Evolutionary conservation across 2,113 vertebrate genomes (phyloP).

Genomic region (Cyprichromis sp.): DNA sequence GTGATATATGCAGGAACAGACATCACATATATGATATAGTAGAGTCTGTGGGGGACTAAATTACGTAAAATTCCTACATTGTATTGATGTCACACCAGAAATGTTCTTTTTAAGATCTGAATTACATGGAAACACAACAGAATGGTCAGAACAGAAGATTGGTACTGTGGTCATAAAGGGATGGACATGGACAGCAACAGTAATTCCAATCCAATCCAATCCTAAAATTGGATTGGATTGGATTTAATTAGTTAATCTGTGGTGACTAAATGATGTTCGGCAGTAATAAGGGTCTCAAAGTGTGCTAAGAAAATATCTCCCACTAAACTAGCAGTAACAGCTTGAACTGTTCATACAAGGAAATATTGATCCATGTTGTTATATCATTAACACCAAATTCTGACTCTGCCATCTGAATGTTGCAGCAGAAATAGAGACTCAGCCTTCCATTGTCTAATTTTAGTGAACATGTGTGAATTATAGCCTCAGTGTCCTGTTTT

Average conservation of each 20-base stretch:
- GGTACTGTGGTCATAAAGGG: too few species aligned
- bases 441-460: background rate
- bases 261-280: background rate
- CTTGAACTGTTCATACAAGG: background rate
- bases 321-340: background rate
- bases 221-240: too few species aligned
- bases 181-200: too few species aligned
- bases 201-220: background rate
- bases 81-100: too few species aligned
- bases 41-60: background rate
- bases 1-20: too few species aligned
- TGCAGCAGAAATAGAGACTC: background rate
- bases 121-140: too few species aligned
- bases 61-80: too few species aligned
- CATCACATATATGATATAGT: background rate
- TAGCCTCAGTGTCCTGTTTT: background rate
- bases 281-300: background rate
- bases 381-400: background rate
- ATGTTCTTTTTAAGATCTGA: too few species aligned
- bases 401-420: background rate
- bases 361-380: background rate
- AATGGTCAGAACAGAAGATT: too few species aligned
- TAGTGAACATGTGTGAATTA: background rate
- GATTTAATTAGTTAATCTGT: background rate
- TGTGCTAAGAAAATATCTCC: background rate